These are phyloP conservation scores for Notolabrus celidotus DNA, from an alignment of 2,797 vertebrate genomes.

Conservation along the genomic window DNA sequence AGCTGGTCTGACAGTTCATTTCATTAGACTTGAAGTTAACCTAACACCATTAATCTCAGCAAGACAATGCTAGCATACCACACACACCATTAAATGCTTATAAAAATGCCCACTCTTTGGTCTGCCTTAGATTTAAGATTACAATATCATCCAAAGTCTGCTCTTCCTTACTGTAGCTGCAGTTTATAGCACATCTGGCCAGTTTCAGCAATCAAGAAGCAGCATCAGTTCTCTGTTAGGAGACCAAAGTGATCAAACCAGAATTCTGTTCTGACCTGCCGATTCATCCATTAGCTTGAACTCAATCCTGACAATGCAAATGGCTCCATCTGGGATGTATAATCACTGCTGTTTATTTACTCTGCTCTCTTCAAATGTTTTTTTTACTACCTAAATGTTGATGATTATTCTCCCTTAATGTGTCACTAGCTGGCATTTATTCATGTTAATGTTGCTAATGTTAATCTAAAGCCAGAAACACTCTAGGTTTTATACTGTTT, in stretches of 20 bases:
- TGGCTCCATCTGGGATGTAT: conserved; percentile 2
- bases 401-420: conserved; percentile 16
- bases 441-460: conserved; percentile 32
- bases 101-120: background rate
- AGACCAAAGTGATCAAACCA: conserved; percentile 3
- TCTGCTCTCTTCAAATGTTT: background rate
- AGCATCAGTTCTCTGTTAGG: background rate
- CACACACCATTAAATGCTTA: background rate
- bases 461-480: conserved; percentile 13
- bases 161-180: too few species aligned
- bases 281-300: conserved; percentile 22
- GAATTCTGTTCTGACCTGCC: conserved; percentile 9
- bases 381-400: background rate
- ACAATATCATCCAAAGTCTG: background rate
- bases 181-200: too few species aligned
- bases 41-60: conserved; percentile 33
- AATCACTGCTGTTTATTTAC: conserved; percentile 22
- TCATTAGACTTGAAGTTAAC: conserved; percentile 25
- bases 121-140: background rate
- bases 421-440: conserved; percentile 16
- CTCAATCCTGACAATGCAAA: conserved; percentile 4
- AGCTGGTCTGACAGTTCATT: conserved; percentile 49
- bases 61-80: conserved; percentile 3
- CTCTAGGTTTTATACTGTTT: conserved; percentile 9
- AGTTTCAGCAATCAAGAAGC: background rate